Conservation (phyloP, 2,888 invertebrate genomes). For the Dynastes grantii region DNA sequence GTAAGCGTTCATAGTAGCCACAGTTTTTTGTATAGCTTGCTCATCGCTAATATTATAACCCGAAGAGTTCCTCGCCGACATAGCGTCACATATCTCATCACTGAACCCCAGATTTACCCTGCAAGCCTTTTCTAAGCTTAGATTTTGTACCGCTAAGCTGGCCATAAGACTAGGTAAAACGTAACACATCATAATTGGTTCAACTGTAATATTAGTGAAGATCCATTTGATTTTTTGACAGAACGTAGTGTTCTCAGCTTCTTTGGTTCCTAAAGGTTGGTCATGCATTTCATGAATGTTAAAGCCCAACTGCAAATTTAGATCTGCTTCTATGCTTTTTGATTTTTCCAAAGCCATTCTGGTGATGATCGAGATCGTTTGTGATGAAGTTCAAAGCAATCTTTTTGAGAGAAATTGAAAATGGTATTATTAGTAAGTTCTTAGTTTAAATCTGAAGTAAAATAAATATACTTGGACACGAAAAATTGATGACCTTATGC, state of each 20-base stretch:
- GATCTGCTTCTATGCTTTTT: slow-evolving; percentile 63
- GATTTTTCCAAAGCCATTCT: slow-evolving; percentile 66
- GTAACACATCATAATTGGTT: slow-evolving; percentile 78
- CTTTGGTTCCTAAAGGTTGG: slow-evolving; percentile 6
- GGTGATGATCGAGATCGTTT: neutral
- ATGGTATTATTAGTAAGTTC: no score
- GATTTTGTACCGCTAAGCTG: slow-evolving; percentile 70
- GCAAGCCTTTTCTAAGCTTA: slow-evolving; percentile 75
- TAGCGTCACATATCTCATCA: slow-evolving; percentile 69
- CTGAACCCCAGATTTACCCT: slow-evolving; percentile 71
- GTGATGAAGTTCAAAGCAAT: neutral
- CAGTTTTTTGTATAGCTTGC: slow-evolving; percentile 76
- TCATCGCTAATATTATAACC: slow-evolving; percentile 60
- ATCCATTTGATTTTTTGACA: slow-evolving; percentile 73
- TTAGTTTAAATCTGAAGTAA: no score
- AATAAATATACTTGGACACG: no score
- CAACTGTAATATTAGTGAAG: slow-evolving; percentile 77
- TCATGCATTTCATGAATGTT: neutral
- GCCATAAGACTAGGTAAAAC: slow-evolving; percentile 72
- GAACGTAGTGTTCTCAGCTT: slow-evolving; percentile 57
- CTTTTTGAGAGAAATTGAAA: neutral
- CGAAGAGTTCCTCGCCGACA: slow-evolving; percentile 58
- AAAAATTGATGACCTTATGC: no score
- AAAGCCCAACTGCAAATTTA: slow-evolving; percentile 23
- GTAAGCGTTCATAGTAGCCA: slow-evolving; percentile 86